Evolutionary conservation across 2,113 vertebrate species (phyloP).

Genomic region (Trogon melanurus): DNA sequence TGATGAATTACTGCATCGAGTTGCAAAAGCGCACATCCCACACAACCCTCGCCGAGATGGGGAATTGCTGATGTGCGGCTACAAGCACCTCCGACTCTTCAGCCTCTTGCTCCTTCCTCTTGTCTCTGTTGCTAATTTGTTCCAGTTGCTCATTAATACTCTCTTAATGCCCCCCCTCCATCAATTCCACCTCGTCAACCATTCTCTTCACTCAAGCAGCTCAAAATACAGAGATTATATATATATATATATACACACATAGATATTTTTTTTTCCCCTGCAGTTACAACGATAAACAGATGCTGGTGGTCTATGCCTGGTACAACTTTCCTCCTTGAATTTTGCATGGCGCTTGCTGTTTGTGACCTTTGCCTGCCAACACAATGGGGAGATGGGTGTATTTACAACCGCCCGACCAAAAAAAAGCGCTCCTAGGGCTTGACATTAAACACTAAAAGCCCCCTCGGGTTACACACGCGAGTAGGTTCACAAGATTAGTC

Average conservation of each 20-base stretch:
- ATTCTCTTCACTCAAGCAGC: not conserved
- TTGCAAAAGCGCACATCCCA: not conserved
- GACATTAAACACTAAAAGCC: not conserved
- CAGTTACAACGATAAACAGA: conserved; percentile 55
- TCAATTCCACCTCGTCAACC: not conserved
- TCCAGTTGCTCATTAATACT: conserved; percentile 42
- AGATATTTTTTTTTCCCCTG: not conserved
- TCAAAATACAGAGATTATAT: not conserved
- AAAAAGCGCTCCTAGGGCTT: rapidly evolving
- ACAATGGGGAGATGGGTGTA: rapidly evolving
- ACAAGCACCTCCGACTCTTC: not conserved
- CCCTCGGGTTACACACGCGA: not conserved
- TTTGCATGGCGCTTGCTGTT: not conserved
- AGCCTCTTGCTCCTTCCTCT: not conserved
- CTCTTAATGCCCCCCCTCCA: not conserved
- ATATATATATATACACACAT: too few species aligned
- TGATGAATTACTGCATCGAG: not conserved
- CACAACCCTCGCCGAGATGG: rapidly evolving
- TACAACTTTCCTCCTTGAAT: not conserved
- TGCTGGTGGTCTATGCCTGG: conserved; percentile 16
- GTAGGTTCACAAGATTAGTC: not conserved
- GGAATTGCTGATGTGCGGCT: not conserved
- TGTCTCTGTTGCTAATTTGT: conserved; percentile 21
- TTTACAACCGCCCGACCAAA: not conserved
- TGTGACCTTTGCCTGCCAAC: not conserved